phyloP scores from a whole-genome alignment of 1,140 invertebrate species.

The Aphidius ervi region DNA sequence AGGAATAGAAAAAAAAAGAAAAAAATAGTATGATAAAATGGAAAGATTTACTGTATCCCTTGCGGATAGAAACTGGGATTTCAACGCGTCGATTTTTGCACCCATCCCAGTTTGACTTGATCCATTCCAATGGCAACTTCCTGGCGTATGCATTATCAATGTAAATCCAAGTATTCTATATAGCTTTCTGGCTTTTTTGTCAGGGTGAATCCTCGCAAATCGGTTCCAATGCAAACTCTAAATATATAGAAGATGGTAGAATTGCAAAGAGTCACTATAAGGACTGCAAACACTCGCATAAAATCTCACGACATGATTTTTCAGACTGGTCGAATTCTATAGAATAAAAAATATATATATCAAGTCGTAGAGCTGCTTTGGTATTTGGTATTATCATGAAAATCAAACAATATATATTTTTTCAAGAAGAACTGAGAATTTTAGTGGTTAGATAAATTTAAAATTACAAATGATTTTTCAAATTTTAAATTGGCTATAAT shows the following conservation, averaged over 20 bases:
- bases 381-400: too few species aligned
- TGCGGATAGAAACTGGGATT: constrained; percentile 7
- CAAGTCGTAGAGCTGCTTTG: too few species aligned
- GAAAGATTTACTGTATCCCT: not conserved
- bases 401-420: too few species aligned
- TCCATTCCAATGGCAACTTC: constrained; percentile 23
- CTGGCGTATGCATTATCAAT: constrained; percentile 36
- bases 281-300: constrained; percentile 40
- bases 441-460: too few species aligned
- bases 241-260: constrained; percentile 9
- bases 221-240: constrained; percentile 38
- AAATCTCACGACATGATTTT: constrained; percentile 25
- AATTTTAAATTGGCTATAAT: too few species aligned
- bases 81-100: constrained; percentile 14
- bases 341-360: too few species aligned
- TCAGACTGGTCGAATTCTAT: too few species aligned
- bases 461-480: too few species aligned
- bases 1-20: too few species aligned
- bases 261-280: constrained; percentile 21
- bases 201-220: constrained; percentile 41
- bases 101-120: constrained; percentile 14
- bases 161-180: constrained; percentile 33
- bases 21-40: not conserved
- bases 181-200: constrained; percentile 32
- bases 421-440: too few species aligned